Conservation (phyloP, 2,797 vertebrate species). For the Lutjanus campechanus region DNA sequence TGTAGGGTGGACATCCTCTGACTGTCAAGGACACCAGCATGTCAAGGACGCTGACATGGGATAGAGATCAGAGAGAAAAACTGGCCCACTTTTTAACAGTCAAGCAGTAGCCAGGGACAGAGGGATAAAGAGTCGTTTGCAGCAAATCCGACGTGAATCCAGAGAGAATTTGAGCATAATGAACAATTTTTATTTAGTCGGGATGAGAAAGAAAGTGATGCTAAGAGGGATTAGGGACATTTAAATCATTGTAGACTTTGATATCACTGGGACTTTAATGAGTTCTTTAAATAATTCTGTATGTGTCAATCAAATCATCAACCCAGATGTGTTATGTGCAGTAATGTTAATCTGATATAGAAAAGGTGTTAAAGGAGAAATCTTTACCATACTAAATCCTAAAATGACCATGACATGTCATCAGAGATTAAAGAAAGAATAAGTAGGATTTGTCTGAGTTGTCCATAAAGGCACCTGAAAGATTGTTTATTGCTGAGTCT, state of each 20-base stretch:
- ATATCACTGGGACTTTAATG: slow-evolving; percentile 11
- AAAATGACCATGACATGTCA: too few relatives aligned
- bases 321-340: not conserved
- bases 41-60: slow-evolving; percentile 29
- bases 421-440: too few relatives aligned
- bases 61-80: slow-evolving; percentile 41
- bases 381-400: too few relatives aligned
- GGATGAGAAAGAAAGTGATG: slow-evolving; percentile 23
- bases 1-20: slow-evolving; percentile 25
- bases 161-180: slow-evolving; percentile 38
- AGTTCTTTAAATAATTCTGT: slow-evolving; percentile 17
- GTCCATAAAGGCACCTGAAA: too few relatives aligned
- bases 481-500: too few relatives aligned
- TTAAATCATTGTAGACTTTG: slow-evolving; percentile 11
- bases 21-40: slow-evolving; percentile 51
- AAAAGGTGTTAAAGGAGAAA: slow-evolving; percentile 2
- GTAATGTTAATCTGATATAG: not conserved
- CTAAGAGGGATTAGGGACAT: slow-evolving; percentile 35
- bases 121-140: slow-evolving; percentile 42
- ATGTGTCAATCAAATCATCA: not conserved
- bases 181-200: slow-evolving; percentile 44
- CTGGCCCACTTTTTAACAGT: slow-evolving; percentile 28
- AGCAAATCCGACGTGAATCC: slow-evolving; percentile 45
- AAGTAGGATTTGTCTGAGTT: too few relatives aligned
- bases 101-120: slow-evolving; percentile 18